Base-by-base conservation (phyloP, 1,140 invertebrate species). In the Hycleus cichorii region DNA sequence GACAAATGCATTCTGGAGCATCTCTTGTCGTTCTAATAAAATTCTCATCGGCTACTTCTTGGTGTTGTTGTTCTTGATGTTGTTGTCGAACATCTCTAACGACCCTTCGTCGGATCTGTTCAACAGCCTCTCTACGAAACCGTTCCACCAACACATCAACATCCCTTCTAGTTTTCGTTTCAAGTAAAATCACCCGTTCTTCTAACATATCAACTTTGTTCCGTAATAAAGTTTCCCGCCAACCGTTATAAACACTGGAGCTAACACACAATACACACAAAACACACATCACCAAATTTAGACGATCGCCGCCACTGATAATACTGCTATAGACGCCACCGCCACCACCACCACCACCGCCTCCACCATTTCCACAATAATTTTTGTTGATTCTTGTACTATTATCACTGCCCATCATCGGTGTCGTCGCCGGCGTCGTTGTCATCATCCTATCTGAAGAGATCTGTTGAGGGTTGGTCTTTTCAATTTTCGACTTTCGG, bases 1-100 rank as follows among this genome's bases (percentile, higher is more conserved):
- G 72, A 70, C 72, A 74, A 58, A 71, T 60, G 59, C 72, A 74
- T 63, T 74, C 72, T 4, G 69, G 69, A 5, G 59, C 70, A 60
- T 74, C 70, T 61, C 67, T 66, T 25, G 62, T 49, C 4, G 47
- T 58, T 42, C 67, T 54, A 9, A 25, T 24, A 40, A 43, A 44
- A 39, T 27, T 47, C 3, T 47, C 38, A 8, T 18, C 47, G 24
- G 32, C 40, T n/a, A n/a, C 5, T 7, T 42, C 40, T 5, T 27
- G 6, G 42, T 39, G 5, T 10, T 27, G 7, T 45, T 39, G 5
- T 10, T 42, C 46, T 40, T n/a, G 40, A 46, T 44, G 38, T 39
- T 55, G 18, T 42, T 40, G 12, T 54, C 50, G 27, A 38, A 64
- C 53, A 63, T 71, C 67, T 57, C 72, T 67, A 10, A 43, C 48